Evolutionary conservation across 2,888 invertebrate species (phyloP).

Genomic region (Caenorhabditis macrosperma): DNA sequence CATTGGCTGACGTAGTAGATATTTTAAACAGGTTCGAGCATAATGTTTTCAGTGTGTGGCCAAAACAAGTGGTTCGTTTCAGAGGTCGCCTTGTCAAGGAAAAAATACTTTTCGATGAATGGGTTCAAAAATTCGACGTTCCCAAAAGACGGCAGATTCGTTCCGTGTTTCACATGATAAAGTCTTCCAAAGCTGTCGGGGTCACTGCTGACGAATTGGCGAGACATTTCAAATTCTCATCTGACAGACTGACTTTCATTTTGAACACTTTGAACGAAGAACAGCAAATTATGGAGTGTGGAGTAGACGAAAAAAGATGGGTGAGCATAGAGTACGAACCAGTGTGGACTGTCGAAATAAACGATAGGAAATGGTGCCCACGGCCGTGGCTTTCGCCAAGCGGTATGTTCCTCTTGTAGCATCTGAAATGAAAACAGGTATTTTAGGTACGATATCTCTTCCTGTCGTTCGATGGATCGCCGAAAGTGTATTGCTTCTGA

Average conservation of each 20-base stretch:
- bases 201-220: neutral
- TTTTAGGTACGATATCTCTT: conserved; percentile 48
- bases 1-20: neutral
- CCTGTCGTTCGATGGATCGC: conserved; percentile 74
- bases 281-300: conserved; percentile 43
- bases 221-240: neutral
- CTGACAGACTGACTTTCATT: neutral
- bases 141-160: conserved; percentile 10
- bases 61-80: neutral
- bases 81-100: neutral
- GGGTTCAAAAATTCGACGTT: conserved; percentile 14
- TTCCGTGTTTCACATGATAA: conserved; percentile 17
- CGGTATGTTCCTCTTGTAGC: conserved; percentile 56
- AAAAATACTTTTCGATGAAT: conserved; percentile 2
- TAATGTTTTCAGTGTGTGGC: neutral
- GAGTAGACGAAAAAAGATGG: conserved; percentile 73
- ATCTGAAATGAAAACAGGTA: too few species aligned
- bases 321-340: conserved; percentile 59
- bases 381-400: conserved; percentile 75
- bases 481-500: conserved; percentile 71
- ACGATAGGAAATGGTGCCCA: conserved; percentile 51
- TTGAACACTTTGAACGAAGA: conserved; percentile 6
- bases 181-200: conserved; percentile 1
- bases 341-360: conserved; percentile 70
- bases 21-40: conserved; percentile 26